Conservation (phyloP, 2,113 vertebrate species). For the Panurus biarmicus region DNA sequence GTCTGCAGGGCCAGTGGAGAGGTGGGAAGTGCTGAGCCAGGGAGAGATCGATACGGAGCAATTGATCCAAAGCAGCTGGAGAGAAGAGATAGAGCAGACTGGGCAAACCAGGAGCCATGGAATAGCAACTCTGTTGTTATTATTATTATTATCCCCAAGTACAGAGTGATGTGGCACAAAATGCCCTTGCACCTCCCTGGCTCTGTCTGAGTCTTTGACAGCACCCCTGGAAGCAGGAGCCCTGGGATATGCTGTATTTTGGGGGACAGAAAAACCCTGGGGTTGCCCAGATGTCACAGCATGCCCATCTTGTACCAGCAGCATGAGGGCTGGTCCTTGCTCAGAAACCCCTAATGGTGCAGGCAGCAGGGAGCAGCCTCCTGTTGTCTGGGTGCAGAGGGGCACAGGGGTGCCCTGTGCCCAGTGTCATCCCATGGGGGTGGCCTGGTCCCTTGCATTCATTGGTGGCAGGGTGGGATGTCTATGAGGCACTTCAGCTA, state of each 20-base stretch:
- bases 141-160: not conserved
- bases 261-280: not conserved
- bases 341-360: not conserved
- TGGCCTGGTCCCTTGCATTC: not conserved
- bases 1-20: not conserved
- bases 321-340: not conserved
- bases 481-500: not conserved
- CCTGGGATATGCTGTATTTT: not conserved
- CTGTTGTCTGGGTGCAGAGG: not conserved
- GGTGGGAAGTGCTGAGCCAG: not conserved
- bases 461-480: not conserved
- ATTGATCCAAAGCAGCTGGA: conserved; percentile 22
- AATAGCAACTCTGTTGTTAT: not conserved
- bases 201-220: accelerated
- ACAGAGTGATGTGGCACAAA: not conserved
- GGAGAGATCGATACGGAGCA: accelerated
- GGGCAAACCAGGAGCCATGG: not conserved
- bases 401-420: not conserved
- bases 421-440: not conserved
- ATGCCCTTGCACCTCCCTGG: not conserved
- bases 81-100: not conserved
- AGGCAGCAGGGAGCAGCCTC: not conserved
- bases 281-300: not conserved
- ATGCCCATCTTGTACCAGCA: not conserved
- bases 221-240: not conserved